Conservation (phyloP, 23 tunicate species). For the Styela clava region DNA sequence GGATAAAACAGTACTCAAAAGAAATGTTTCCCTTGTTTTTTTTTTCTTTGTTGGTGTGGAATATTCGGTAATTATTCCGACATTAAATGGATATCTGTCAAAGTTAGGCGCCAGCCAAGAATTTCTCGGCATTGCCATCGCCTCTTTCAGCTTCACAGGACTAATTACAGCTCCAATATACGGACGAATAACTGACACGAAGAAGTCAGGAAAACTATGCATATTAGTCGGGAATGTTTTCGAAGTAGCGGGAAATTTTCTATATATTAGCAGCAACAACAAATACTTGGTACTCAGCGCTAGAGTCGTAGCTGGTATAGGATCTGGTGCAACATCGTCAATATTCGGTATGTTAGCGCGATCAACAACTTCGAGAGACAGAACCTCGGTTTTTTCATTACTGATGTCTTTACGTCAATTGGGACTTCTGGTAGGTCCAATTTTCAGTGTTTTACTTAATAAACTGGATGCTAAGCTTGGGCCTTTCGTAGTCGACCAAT, state of each 20-base stretch:
- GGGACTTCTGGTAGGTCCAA: slow-evolving; percentile 80
- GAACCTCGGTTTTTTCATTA: slow-evolving; percentile 63
- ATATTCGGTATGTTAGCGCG: slow-evolving; percentile 67
- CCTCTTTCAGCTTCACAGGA: slow-evolving; percentile 82
- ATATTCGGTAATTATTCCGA: slow-evolving; percentile 87
- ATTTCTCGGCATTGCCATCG: slow-evolving; percentile 67
- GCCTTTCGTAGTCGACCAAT: slow-evolving; percentile 37
- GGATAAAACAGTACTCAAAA: too few relatives aligned
- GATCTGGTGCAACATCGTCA: slow-evolving; percentile 85
- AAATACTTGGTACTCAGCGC: slow-evolving; percentile 60
- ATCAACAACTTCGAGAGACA: slow-evolving; percentile 52
- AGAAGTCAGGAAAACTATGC: slow-evolving; percentile 49
- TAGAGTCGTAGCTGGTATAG: slow-evolving; percentile 76
- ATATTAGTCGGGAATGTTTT: slow-evolving; percentile 52
- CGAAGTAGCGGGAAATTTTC: slow-evolving; percentile 74
- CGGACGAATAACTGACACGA: slow-evolving; percentile 69
- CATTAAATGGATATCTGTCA: slow-evolving; percentile 41
- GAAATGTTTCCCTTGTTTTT: too few relatives aligned
- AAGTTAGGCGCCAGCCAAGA: slow-evolving; percentile 34
- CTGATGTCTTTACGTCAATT: slow-evolving; percentile 78
- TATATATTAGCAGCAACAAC: slow-evolving; percentile 49
- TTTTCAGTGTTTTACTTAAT: slow-evolving; percentile 45
- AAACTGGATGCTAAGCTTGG: slow-evolving; percentile 68
- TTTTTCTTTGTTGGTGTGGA: slow-evolving; percentile 69
- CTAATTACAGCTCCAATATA: slow-evolving; percentile 67